Percentiles rank a stretch among this genome's conserved stretches.
phyloP scores from a whole-genome alignment of 2,888 invertebrate genomes.

The Dryobotodes eremita region DNA sequence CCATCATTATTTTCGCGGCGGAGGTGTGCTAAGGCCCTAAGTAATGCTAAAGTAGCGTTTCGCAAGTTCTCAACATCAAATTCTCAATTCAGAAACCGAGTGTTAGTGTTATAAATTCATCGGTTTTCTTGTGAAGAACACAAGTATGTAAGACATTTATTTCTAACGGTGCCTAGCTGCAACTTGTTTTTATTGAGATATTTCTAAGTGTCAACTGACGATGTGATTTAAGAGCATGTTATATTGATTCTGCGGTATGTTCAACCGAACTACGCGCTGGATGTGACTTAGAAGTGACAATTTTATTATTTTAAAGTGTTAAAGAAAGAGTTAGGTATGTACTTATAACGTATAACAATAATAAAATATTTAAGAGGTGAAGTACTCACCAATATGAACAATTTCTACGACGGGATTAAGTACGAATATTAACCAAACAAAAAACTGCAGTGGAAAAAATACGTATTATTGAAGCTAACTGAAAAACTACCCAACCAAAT shows the following conservation, averaged over 20 bases:
- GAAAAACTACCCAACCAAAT: too few relatives aligned
- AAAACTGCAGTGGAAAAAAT: too few relatives aligned
- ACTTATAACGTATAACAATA: background rate
- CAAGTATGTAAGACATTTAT: slow-evolving; percentile 64
- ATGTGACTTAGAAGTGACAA: slow-evolving; percentile 26
- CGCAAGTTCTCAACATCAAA: background rate
- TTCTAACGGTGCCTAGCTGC: slow-evolving; percentile 75
- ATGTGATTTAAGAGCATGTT: slow-evolving; percentile 62
- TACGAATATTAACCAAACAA: background rate
- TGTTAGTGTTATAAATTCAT: slow-evolving; percentile 27
- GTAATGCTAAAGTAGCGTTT: background rate
- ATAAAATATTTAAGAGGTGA: background rate
- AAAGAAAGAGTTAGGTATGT: background rate
- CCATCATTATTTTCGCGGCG: too few relatives aligned
- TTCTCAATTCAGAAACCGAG: background rate
- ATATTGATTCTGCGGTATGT: slow-evolving; percentile 54
- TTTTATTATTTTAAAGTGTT: background rate
- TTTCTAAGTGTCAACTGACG: slow-evolving; percentile 69
- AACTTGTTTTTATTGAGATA: slow-evolving; percentile 80
- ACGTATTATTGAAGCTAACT: too few relatives aligned
- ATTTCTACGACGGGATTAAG: background rate
- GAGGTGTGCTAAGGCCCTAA: too few relatives aligned
- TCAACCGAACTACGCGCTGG: background rate
- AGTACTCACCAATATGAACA: background rate
- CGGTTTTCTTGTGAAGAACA: slow-evolving; percentile 39